phyloP scores from a whole-genome alignment of 2,113 vertebrate genomes.

The Oryzias melastigma region DNA sequence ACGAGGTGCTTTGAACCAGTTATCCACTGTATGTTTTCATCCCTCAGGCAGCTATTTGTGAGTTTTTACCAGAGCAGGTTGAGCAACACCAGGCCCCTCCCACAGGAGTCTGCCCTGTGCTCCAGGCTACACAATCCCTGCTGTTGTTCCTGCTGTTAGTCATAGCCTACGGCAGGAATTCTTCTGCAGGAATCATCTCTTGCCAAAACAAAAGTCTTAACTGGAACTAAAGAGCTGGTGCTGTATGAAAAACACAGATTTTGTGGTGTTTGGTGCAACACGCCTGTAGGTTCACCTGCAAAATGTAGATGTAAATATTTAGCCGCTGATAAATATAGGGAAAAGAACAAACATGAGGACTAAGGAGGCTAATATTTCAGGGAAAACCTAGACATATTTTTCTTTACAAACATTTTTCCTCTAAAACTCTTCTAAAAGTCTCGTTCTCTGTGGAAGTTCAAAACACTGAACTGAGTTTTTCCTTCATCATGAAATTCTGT shows the following conservation, averaged over 20 bases:
- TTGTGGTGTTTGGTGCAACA: neutral
- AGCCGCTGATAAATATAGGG: too few relatives aligned
- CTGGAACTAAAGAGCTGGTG: neutral
- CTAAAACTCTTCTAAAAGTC: too few relatives aligned
- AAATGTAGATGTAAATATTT: too few relatives aligned
- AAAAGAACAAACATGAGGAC: too few relatives aligned
- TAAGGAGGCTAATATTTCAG: too few relatives aligned
- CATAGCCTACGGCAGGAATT: constrained; percentile 64
- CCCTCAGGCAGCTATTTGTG: neutral
- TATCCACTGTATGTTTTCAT: too few relatives aligned
- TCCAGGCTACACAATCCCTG: constrained; percentile 40
- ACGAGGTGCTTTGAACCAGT: too few relatives aligned
- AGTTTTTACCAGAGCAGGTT: constrained; percentile 43
- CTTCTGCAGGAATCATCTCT: constrained; percentile 17
- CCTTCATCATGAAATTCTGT: too few relatives aligned
- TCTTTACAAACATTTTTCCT: too few relatives aligned
- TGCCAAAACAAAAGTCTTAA: constrained; percentile 12
- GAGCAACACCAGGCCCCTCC: constrained; percentile 46
- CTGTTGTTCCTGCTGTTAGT: constrained; percentile 51
- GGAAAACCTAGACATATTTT: too few relatives aligned
- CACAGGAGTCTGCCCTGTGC: constrained; percentile 11
- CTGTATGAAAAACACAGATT: constrained; percentile 1
- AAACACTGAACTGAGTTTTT: too few relatives aligned
- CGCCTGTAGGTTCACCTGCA: neutral
- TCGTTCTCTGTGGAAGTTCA: too few relatives aligned